A percentile compares a stretch with the other conserved stretches of the same genome.
These are phyloP conservation scores for Stenurella melanura DNA, from an alignment of 2,888 invertebrate genomes.

Conservation along the genomic window DNA sequence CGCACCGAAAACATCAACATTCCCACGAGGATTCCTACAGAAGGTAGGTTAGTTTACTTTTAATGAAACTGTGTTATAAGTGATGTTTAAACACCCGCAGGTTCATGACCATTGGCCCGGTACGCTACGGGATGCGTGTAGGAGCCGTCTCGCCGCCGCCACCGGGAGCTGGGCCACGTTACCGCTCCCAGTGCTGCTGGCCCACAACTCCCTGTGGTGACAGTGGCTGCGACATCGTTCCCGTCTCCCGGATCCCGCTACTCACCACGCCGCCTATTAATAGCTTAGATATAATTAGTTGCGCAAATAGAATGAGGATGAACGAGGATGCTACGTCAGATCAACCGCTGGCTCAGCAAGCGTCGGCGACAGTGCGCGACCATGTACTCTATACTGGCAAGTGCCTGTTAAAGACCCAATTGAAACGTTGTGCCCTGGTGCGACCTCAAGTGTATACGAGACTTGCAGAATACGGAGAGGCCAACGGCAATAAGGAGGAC, in stretches of 20 bases:
- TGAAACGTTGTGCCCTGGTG: constrained; percentile 70
- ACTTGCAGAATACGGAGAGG: constrained; percentile 68
- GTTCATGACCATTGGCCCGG: constrained; percentile 77
- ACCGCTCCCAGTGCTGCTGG: constrained; percentile 73
- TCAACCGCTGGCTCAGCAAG: constrained; percentile 65
- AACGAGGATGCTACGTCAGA: constrained; percentile 71
- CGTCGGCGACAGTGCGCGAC: constrained; percentile 67
- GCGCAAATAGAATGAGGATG: constrained; percentile 72
- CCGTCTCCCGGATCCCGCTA: constrained; percentile 71
- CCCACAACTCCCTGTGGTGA: constrained; percentile 71
- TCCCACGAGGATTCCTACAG: constrained; percentile 63
- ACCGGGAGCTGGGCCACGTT: constrained; percentile 74
- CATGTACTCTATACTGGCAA: constrained; percentile 69
- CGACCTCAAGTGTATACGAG: constrained; percentile 70
- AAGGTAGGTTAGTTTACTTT: constrained; percentile 62
- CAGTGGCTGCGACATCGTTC: constrained; percentile 75
- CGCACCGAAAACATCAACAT: constrained; percentile 61
- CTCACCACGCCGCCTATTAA: constrained; percentile 71
- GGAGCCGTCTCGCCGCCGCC: constrained; percentile 75
- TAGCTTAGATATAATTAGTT: constrained; percentile 74
- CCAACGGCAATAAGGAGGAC: constrained; percentile 68
- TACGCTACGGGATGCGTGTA: constrained; percentile 82
- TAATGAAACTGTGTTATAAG: constrained; percentile 17
- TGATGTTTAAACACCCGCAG: constrained; percentile 48
- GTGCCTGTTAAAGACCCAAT: constrained; percentile 67